Evolutionary conservation across 1,140 invertebrate genomes (phyloP), one percentile per base, ranked within the genome.

Genomic region (Euura lappo): DNA sequence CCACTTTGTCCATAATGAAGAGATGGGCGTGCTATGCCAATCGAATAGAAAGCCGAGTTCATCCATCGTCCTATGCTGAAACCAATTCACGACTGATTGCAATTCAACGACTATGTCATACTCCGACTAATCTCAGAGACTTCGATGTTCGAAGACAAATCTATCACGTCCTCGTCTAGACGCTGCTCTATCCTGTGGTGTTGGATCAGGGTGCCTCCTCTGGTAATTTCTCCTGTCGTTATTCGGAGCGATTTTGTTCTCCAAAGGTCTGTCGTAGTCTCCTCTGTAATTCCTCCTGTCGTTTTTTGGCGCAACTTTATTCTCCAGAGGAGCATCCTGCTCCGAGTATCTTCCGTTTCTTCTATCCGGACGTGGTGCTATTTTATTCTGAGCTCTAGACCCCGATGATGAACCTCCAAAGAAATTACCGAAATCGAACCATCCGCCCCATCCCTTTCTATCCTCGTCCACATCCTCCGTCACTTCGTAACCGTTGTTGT

Each of bases 391-490:
- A 44, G 79, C 77, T 65, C 73, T 70, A 10, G 42, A 43, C 46
- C 8, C 72, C 10, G 2, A 28, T n/a, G 1, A 28, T 64, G 51
- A 4, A 69, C 64, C 71, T 2, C 75, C 74, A 2, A 79, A 43
- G 2, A 45, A 11, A 8, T 7, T 28, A 13, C 70, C 67, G 47
- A 77, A 72, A 11, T 75, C 75, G 28, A 74, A 74, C 77, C 81
- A 71, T 74, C 77, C 74, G 7, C 43, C 77, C 78, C 68, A 81
- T 7, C 0, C 78, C 75, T 13, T 75, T 10, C 68, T 65, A 0
- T 76, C 79, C 11, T 83, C 81, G 28, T 83, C 74, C 11, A 85
- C 45, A 7, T 75, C 46, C 8, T 84, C 82, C 43, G 80, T 74
- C 4, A 83, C 83, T n/a, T 79, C 75, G 68, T 83, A 84, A 2